Conservation (phyloP, 2,888 invertebrate genomes). For the Clunio marinus region DNA sequence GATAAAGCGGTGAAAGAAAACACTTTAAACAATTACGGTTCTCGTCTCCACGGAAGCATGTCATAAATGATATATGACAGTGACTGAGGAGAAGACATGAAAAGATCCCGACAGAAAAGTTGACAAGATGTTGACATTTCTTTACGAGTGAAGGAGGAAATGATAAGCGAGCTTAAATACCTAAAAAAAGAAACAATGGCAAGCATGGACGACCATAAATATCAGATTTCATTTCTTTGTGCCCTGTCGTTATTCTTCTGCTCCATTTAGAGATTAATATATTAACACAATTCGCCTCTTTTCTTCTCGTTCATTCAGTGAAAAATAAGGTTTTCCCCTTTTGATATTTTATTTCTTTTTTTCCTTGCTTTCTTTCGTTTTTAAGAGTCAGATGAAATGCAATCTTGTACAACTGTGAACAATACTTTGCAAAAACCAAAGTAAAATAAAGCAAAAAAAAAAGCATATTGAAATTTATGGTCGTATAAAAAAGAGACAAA, state of each 20-base stretch:
- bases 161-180: not conserved
- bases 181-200: not conserved
- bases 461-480: too few relatives aligned
- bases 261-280: conserved; percentile 29
- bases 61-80: not conserved
- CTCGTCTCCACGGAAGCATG: not conserved
- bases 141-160: not conserved
- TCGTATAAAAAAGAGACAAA: too few relatives aligned
- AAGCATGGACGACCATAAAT: conserved; percentile 19
- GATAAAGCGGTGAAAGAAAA: too few relatives aligned
- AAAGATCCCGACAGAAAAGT: not conserved
- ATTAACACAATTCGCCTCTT: not conserved
- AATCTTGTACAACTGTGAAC: not conserved
- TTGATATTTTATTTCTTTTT: too few relatives aligned
- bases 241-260: not conserved
- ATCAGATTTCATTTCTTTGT: conserved; percentile 19
- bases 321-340: not conserved
- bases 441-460: too few relatives aligned
- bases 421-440: not conserved
- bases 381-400: not conserved
- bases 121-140: conserved; percentile 15
- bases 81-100: not conserved
- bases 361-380: not conserved
- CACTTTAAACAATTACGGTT: not conserved
- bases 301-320: not conserved